These are phyloP conservation scores for Aporophyla lueneburgensis DNA, from an alignment of 2,888 invertebrate genomes.

Conservation along the genomic window DNA sequence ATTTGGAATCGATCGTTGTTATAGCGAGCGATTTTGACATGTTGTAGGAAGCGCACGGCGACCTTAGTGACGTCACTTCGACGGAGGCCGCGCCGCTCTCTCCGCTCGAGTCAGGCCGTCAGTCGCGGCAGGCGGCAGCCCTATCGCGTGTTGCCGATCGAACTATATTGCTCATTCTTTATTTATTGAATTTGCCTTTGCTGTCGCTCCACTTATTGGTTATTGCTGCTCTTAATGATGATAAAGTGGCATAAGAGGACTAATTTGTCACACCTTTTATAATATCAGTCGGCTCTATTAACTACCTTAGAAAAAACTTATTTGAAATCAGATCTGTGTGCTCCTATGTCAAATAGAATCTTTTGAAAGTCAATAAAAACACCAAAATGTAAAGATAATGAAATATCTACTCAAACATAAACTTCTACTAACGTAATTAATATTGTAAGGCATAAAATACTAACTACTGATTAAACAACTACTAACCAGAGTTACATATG, in stretches of 20 bases:
- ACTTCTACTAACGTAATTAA: conserved; percentile 5
- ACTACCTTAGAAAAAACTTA: not conserved
- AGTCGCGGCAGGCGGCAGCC: conserved; percentile 52
- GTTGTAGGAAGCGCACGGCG: conserved; percentile 80
- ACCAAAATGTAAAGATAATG: not conserved
- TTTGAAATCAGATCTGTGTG: conserved; percentile 24
- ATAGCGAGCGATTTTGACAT: conserved; percentile 72
- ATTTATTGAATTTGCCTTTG: conserved; percentile 76
- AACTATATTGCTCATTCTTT: conserved; percentile 75
- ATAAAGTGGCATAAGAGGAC: conserved; percentile 57
- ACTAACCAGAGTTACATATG: conserved; percentile 5
- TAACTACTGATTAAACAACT: conserved; percentile 5
- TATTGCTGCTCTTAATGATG: conserved; percentile 64
- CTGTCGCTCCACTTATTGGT: conserved; percentile 70
- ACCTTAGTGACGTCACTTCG: conserved; percentile 84
- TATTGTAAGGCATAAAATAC: conserved; percentile 13
- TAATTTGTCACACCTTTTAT: conserved; percentile 43
- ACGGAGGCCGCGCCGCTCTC: conserved; percentile 82
- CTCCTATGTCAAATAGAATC: not conserved
- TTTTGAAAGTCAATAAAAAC: not conserved
- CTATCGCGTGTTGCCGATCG: conserved; percentile 63
- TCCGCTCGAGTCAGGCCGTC: conserved; percentile 64
- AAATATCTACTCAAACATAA: conserved; percentile 25
- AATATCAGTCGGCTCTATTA: not conserved
- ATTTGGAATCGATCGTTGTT: conserved; percentile 55